phyloP scores from a whole-genome alignment of 2,888 invertebrate species.

The Agelastica alni region DNA sequence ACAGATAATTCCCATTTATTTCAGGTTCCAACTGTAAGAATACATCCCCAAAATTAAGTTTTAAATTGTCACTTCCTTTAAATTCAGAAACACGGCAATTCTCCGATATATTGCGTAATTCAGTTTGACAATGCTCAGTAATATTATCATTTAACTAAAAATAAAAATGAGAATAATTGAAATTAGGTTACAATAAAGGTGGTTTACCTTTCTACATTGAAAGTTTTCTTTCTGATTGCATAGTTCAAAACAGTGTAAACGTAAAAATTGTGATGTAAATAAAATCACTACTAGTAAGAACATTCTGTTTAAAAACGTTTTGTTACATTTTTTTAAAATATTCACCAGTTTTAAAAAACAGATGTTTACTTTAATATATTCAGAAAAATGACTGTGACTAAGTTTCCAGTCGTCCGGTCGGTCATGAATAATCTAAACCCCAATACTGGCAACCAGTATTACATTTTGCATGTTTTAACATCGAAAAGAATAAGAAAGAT shows the following conservation, averaged over 20 bases:
- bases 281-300: conserved; percentile 9
- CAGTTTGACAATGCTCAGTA: conserved; percentile 13
- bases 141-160: conserved; percentile 13
- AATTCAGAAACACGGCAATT: conserved; percentile 23
- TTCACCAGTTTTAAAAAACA: background rate
- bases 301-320: conserved; percentile 13
- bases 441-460: no score
- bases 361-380: no score
- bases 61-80: conserved; percentile 21
- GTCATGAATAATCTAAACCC: no score
- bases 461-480: no score
- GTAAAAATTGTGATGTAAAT: conserved; percentile 11
- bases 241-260: conserved; percentile 12
- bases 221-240: conserved; percentile 20
- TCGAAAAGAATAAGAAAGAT: no score
- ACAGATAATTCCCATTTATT: background rate
- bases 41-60: conserved; percentile 24
- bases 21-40: conserved; percentile 15
- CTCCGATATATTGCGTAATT: conserved; percentile 11
- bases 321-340: conserved; percentile 13
- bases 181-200: conserved; percentile 1
- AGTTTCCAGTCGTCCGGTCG: no score
- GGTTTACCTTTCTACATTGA: conserved; percentile 18
- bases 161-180: background rate
- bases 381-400: no score